Evolutionary conservation across 1,140 invertebrate genomes (phyloP).

Genomic region (Augochlora pura): DNA sequence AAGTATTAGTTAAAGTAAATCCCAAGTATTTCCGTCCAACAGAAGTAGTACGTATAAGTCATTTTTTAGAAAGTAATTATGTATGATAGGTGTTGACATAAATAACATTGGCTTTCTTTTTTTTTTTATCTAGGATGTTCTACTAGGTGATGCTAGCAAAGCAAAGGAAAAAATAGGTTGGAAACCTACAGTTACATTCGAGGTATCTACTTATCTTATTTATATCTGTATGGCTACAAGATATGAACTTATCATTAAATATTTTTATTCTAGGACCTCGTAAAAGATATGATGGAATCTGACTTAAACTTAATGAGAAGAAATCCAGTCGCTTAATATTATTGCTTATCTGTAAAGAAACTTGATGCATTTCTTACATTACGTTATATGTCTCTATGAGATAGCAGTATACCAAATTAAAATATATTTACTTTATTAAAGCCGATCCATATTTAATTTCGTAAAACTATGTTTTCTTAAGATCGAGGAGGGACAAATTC

Average conservation of each 20-base stretch:
- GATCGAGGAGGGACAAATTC: not conserved
- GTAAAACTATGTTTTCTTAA: slow-evolving; percentile 6
- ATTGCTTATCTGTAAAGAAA: slow-evolving; percentile 12
- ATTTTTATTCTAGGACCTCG: slow-evolving; percentile 85
- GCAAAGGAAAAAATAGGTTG: slow-evolving; percentile 93
- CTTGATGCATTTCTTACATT: slow-evolving; percentile 36
- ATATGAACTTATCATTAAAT: slow-evolving; percentile 22
- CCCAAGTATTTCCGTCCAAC: slow-evolving; percentile 98
- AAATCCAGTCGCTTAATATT: slow-evolving; percentile 90
- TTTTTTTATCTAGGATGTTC: slow-evolving; percentile 84
- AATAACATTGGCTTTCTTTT: slow-evolving; percentile 49
- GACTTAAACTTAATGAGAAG: slow-evolving; percentile 96
- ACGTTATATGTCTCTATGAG: slow-evolving; percentile 39
- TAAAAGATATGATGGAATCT: slow-evolving; percentile 97
- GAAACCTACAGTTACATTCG: slow-evolving; percentile 92
- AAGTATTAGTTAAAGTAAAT: slow-evolving; percentile 94
- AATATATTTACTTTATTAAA: slow-evolving; percentile 12
- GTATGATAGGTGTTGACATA: slow-evolving; percentile 14
- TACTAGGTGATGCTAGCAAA: slow-evolving; percentile 95
- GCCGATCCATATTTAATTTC: not conserved
- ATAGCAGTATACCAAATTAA: slow-evolving; percentile 17
- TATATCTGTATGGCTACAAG: slow-evolving; percentile 25
- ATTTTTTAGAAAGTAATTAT: not conserved
- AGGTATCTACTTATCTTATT: slow-evolving; percentile 78
- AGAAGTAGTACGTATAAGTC: slow-evolving; percentile 91